A percentile compares a stretch with the other conserved stretches of the same genome.
Evolutionary conservation across 2,888 invertebrate genomes (phyloP).

Genomic region (Mesopsocus fuscifrons): DNA sequence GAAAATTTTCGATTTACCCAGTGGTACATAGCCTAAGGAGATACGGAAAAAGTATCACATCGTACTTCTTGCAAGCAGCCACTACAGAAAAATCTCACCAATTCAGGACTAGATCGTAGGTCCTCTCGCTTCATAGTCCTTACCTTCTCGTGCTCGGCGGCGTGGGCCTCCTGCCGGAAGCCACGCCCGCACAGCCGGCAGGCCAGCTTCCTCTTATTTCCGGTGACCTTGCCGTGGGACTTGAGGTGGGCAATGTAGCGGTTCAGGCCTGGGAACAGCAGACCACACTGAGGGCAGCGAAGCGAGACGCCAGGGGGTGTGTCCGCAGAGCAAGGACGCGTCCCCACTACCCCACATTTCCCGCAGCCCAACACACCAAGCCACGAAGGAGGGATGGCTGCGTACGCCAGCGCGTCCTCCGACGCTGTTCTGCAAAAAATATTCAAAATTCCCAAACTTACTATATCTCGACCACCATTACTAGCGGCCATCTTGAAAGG

Average conservation of each 20-base stretch:
- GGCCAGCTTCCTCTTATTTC: background rate
- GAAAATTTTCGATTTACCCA: no score
- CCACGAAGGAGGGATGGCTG: background rate
- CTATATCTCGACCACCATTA: no score
- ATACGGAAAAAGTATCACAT: no score
- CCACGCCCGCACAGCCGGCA: background rate
- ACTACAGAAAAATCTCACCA: no score
- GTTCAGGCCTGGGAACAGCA: background rate
- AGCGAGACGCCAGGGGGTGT: background rate
- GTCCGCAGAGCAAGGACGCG: background rate
- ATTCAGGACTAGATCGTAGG: no score
- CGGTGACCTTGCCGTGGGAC: background rate
- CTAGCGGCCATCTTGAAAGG: no score
- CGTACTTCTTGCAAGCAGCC: no score
- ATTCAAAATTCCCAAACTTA: no score
- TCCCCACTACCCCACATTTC: background rate
- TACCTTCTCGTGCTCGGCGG: constrained; percentile 1
- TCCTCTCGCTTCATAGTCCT: no score
- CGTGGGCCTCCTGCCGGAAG: background rate
- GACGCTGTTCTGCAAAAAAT: no score
- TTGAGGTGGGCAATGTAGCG: background rate
- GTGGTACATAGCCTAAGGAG: no score
- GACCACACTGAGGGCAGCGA: background rate
- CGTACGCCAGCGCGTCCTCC: no score
- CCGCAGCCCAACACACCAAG: background rate